Evolutionary conservation across 2,888 invertebrate species (phyloP), one percentile per base, ranked within the genome.

Genomic region (Amphipoea oculea): DNA sequence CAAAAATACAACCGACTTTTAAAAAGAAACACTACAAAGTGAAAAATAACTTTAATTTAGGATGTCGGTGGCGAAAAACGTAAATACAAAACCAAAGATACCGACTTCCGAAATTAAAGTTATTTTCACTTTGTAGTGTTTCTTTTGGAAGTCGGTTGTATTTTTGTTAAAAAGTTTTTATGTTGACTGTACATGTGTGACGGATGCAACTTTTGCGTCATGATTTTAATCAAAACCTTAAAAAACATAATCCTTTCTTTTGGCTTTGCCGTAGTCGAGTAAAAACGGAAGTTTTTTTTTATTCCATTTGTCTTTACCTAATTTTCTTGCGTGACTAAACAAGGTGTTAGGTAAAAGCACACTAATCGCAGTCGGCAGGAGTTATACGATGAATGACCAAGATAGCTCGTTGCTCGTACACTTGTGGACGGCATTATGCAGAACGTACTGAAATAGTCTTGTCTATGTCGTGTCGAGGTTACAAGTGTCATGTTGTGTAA

Each of bases 371-470:
- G 62, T 60, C 40, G 60, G 17, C 42, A 42, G 9, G 73, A 74
- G 76, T 77, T 73, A 85, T 75, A 74, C 69, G 74, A 85, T 75
- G 48, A 83, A 77, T 79, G 42, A 73, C 63, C 60, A 67, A 83
- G 83, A 83, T 85, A 86, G 42, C 73, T 29, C 9, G 29, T 51
- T 11, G 14, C 45, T 68, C 60, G 66, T 68, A 70, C 63, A 79
- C 54, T 79, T 66, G 75, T 76, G 72, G 82, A 66, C 54, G 76
- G 65, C 40, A 72, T 81, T 84, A 82, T 82, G 73, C 60, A 84
- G 68, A 73, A 69, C 65, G 62, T 60, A 78, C 83, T 63, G 72
- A 85, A 86, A 86, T 85, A 85, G 83, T 74, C 74, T 76, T 75
- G 83, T 79, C 51, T 40, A 66, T 57, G 63, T 75, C 40, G 36